Evolutionary conservation across 2,888 invertebrate species (phyloP).

Genomic region (Amiota mariae): DNA sequence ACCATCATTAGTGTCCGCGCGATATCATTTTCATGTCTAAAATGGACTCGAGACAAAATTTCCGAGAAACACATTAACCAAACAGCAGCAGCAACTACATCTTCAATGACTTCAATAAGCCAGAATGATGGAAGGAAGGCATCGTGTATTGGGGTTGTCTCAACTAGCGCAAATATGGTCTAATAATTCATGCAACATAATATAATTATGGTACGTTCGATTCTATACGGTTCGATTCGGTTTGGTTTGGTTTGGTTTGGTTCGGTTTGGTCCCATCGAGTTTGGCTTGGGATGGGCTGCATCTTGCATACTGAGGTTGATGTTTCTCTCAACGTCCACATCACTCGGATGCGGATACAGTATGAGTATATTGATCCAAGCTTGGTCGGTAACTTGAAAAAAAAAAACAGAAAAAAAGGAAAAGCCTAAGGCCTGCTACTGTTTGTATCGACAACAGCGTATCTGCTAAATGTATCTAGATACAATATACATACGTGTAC

Average conservation of each 20-base stretch:
- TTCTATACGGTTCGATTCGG: constrained; percentile 33
- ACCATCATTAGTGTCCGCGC: constrained; percentile 68
- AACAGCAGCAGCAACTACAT: constrained; percentile 17
- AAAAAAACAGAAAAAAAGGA: not conserved
- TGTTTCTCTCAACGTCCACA: not conserved
- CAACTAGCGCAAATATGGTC: constrained; percentile 64
- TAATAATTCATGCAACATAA: constrained; percentile 72
- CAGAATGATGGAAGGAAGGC: not conserved
- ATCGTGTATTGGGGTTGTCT: not conserved
- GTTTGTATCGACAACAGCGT: constrained; percentile 27
- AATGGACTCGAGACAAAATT: constrained; percentile 51
- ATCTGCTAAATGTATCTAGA: constrained; percentile 4
- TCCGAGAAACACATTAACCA: constrained; percentile 68
- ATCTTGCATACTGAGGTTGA: not conserved
- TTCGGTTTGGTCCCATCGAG: not conserved
- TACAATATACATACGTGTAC: constrained; percentile 20
- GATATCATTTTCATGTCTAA: constrained; percentile 68
- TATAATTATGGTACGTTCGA: constrained; percentile 65
- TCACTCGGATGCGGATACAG: not conserved
- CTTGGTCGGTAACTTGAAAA: not conserved
- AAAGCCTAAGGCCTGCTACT: constrained; percentile 18
- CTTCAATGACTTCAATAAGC: not conserved
- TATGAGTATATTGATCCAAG: not conserved
- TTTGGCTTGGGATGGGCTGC: not conserved
- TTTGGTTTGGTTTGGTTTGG: constrained; percentile 3